Evolutionary conservation across 1,140 invertebrate genomes (phyloP).

Genomic region (Drepana arcuata): DNA sequence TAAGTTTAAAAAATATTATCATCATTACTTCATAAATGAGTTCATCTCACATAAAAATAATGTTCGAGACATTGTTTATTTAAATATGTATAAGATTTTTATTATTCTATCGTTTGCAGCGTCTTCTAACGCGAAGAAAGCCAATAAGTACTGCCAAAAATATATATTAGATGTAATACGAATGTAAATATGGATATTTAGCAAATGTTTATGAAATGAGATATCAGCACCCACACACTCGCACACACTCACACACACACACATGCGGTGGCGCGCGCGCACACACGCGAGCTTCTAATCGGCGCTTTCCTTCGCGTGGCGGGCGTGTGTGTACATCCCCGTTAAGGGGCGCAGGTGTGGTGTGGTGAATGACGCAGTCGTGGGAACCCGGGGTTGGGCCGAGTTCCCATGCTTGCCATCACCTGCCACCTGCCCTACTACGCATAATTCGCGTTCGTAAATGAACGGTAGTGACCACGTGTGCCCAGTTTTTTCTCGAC

Average conservation of each 20-base stretch:
- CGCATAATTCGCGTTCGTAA: conserved; percentile 70
- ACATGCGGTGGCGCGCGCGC: conserved; percentile 15
- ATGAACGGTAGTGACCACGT: conserved; percentile 71
- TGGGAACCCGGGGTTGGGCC: conserved; percentile 60
- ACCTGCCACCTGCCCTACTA: conserved; percentile 67
- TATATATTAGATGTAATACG: too few species aligned
- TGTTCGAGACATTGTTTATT: too few species aligned
- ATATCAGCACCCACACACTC: conserved; percentile 15
- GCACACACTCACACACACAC: conserved; percentile 7
- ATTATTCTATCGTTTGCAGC: too few species aligned
- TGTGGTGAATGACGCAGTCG: conserved; percentile 55
- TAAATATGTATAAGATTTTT: too few species aligned
- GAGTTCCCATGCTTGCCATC: conserved; percentile 53
- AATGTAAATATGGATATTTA: too few species aligned
- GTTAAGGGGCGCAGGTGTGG: conserved; percentile 62
- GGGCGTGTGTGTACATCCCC: conserved; percentile 58
- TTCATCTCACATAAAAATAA: too few species aligned
- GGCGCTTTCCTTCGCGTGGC: conserved; percentile 61
- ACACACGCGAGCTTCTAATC: conserved; percentile 42
- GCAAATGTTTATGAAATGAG: too few species aligned
- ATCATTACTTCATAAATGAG: too few species aligned
- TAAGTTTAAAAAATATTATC: too few species aligned
- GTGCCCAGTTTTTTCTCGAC: conserved; percentile 48
- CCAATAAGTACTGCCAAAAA: too few species aligned
- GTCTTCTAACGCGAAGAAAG: too few species aligned